Conservation (phyloP, 2,797 vertebrate species). For the Hafferia zeledoni region DNA sequence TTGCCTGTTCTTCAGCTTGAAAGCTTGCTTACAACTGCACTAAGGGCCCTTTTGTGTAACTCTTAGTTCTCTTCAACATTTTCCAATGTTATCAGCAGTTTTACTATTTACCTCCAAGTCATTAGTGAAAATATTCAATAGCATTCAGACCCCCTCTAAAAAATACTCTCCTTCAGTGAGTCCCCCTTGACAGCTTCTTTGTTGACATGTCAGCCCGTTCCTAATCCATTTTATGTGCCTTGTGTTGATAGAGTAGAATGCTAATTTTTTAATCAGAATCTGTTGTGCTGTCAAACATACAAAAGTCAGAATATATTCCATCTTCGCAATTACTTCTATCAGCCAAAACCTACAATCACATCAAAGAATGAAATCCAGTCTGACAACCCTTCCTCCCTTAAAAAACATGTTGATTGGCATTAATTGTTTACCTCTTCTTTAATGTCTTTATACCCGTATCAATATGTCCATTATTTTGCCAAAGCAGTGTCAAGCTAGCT, state of each 20-base stretch:
- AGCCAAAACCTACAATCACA: slow-evolving; percentile 39
- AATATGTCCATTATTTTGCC: slow-evolving; percentile 19
- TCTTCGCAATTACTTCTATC: slow-evolving; percentile 56
- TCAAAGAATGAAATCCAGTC: slow-evolving; percentile 12
- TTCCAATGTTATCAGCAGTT: not conserved
- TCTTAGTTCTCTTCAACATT: not conserved
- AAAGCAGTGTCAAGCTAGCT: not conserved
- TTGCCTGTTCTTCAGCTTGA: not conserved
- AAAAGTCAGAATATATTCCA: slow-evolving; percentile 15
- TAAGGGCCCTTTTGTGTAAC: not conserved
- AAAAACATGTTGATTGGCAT: slow-evolving; percentile 38
- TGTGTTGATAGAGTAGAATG: slow-evolving; percentile 37
- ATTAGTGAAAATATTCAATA: slow-evolving; percentile 8
- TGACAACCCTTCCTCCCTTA: slow-evolving; percentile 40
- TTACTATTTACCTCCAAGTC: slow-evolving; percentile 31
- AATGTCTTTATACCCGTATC: not conserved
- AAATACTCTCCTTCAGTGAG: not conserved
- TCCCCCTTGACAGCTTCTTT: slow-evolving; percentile 45
- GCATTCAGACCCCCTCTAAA: not conserved
- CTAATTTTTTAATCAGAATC: slow-evolving; percentile 56
- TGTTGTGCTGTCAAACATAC: slow-evolving; percentile 4
- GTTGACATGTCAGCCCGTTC: slow-evolving; percentile 26
- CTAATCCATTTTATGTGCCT: slow-evolving; percentile 27
- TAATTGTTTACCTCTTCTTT: slow-evolving; percentile 50
- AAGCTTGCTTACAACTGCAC: not conserved